Conservation (phyloP, 2,888 invertebrate genomes). For the Sarcophaga rosellei region DNA sequence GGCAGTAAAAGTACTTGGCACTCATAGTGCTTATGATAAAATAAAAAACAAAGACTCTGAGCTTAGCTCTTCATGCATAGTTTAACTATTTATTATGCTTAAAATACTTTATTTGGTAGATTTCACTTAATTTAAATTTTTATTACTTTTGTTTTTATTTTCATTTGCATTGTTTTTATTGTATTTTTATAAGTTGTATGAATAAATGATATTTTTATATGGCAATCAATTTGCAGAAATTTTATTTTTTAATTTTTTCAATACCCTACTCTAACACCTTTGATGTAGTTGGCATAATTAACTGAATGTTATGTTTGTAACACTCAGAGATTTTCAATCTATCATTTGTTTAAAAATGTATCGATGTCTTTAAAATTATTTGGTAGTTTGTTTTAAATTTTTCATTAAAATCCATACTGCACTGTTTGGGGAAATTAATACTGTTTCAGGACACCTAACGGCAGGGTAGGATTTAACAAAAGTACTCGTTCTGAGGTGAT, state of each 20-base stretch:
- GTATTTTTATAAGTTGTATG: neutral
- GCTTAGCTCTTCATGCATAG: neutral
- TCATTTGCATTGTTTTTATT: neutral
- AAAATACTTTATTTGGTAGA: constrained; percentile 37
- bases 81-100: constrained; percentile 50
- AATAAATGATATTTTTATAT: constrained; percentile 11
- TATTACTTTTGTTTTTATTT: neutral
- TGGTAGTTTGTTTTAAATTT: too few species aligned
- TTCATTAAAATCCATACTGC: too few species aligned
- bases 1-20: constrained; percentile 62
- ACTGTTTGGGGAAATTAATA: too few species aligned
- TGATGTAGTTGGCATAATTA: too few species aligned
- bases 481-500: too few species aligned
- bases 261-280: too few species aligned
- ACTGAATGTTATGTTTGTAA: too few species aligned
- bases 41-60: neutral
- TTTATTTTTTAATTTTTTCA: neutral
- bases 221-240: neutral
- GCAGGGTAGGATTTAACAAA: too few species aligned
- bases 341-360: too few species aligned
- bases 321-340: too few species aligned
- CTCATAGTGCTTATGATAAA: constrained; percentile 27
- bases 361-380: too few species aligned
- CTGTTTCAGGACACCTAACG: too few species aligned
- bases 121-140: constrained; percentile 48